A percentile compares a stretch with the other conserved stretches of the same genome.
These are phyloP conservation scores for Cotesia chilonis DNA, from an alignment of 1,140 invertebrate species.

Conservation along the genomic window DNA sequence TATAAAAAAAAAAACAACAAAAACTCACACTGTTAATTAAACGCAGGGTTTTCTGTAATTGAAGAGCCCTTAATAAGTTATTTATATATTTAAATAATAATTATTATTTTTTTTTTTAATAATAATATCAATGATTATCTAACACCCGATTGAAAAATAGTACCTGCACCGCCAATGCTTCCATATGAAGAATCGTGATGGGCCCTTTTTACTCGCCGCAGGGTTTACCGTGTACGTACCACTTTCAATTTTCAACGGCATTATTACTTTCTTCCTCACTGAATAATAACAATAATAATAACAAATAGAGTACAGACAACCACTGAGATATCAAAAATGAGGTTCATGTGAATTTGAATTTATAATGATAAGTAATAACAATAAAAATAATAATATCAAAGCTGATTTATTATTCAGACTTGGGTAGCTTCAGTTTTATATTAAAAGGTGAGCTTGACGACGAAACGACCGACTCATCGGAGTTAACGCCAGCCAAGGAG, in stretches of 20 bases:
- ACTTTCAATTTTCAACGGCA: constrained; percentile 63
- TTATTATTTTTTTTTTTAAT: not conserved
- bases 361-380: constrained; percentile 1
- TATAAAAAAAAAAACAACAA: no score
- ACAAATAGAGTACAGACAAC: not conserved
- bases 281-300: constrained; percentile 12
- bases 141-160: not conserved
- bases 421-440: not conserved
- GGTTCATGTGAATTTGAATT: no score
- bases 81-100: not conserved
- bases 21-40: constrained; percentile 29
- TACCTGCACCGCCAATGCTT: constrained; percentile 64
- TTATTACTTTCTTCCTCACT: constrained; percentile 43
- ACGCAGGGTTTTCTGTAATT: constrained; percentile 15
- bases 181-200: constrained; percentile 60
- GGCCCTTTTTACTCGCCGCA: constrained; percentile 51
- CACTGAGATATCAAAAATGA: not conserved
- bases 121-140: no score
- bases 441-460: not conserved
- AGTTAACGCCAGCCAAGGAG: constrained; percentile 50
- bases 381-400: not conserved
- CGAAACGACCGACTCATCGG: constrained; percentile 36
- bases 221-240: constrained; percentile 62
- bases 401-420: no score
- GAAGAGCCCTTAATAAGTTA: no score